Conservation (phyloP, 2,797 vertebrate genomes). For the Meda fulgida region DNA sequence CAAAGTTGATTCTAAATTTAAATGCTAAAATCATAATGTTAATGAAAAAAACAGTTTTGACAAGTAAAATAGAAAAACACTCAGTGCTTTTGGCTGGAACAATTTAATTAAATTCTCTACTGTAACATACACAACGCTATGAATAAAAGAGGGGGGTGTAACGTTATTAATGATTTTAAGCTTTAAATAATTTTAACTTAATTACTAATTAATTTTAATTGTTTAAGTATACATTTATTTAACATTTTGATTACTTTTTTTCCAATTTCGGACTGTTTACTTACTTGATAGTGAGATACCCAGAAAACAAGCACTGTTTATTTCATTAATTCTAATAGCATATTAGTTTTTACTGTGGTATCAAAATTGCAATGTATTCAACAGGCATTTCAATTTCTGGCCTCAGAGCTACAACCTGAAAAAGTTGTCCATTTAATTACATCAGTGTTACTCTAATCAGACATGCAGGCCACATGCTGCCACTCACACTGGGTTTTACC, state of each 20-base stretch:
- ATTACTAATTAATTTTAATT: background rate
- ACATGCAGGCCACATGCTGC: constrained; percentile 25
- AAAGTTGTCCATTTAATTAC: background rate
- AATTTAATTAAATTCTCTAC: background rate
- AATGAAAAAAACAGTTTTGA: background rate
- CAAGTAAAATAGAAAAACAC: background rate
- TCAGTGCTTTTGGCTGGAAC: background rate
- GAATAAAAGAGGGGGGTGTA: background rate
- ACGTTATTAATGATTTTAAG: too few relatives aligned
- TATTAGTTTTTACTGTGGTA: background rate
- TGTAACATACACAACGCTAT: background rate
- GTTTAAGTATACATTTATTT: background rate
- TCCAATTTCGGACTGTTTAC: background rate
- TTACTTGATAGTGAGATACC: background rate
- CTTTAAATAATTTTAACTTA: background rate
- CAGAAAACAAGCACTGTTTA: background rate
- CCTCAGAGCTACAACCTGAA: background rate
- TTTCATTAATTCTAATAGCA: background rate
- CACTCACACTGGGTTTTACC: background rate
- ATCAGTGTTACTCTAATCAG: background rate
- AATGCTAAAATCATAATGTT: background rate
- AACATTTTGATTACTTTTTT: background rate
- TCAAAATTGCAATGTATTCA: background rate
- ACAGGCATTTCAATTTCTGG: background rate
- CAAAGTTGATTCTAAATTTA: background rate